Evolutionary conservation across 2,888 invertebrate genomes (phyloP).

Genomic region (Lepidochrysops patricia): DNA sequence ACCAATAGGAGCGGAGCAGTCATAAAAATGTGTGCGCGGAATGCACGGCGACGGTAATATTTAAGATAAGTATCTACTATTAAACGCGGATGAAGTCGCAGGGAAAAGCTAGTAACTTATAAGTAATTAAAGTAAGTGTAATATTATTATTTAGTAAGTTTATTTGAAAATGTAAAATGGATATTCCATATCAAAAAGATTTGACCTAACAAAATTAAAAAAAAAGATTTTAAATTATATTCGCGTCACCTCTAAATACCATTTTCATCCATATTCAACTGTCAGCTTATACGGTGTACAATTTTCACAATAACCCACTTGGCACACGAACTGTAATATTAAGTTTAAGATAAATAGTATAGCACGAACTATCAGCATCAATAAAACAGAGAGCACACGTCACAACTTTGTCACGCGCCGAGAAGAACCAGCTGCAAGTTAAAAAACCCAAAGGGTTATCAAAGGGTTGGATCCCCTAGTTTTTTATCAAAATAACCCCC

Average conservation of each 20-base stretch:
- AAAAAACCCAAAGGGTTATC: constrained; percentile 49
- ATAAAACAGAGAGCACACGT: constrained; percentile 29
- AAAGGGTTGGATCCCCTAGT: constrained; percentile 56
- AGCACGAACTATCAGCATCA: background rate
- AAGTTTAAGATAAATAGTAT: background rate
- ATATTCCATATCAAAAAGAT: too few relatives aligned
- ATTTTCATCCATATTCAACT: too few relatives aligned
- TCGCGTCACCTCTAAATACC: background rate
- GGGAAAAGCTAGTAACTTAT: too few relatives aligned
- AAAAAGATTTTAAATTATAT: too few relatives aligned
- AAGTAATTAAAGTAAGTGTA: too few relatives aligned
- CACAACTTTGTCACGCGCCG: constrained; percentile 46
- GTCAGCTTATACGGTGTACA: background rate
- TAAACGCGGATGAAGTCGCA: too few relatives aligned
- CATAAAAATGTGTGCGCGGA: too few relatives aligned
- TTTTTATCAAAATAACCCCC: constrained; percentile 40
- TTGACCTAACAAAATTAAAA: constrained; percentile 20
- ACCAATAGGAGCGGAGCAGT: too few relatives aligned
- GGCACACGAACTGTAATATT: background rate
- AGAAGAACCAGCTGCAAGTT: constrained; percentile 58
- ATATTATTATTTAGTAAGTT: too few relatives aligned
- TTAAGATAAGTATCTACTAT: too few relatives aligned
- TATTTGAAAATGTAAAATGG: too few relatives aligned
- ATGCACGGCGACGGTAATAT: too few relatives aligned
- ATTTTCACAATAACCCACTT: background rate